Base-by-base conservation (phyloP, 1,140 invertebrate genomes). In the Cyrtorhinus lividipennis region DNA sequence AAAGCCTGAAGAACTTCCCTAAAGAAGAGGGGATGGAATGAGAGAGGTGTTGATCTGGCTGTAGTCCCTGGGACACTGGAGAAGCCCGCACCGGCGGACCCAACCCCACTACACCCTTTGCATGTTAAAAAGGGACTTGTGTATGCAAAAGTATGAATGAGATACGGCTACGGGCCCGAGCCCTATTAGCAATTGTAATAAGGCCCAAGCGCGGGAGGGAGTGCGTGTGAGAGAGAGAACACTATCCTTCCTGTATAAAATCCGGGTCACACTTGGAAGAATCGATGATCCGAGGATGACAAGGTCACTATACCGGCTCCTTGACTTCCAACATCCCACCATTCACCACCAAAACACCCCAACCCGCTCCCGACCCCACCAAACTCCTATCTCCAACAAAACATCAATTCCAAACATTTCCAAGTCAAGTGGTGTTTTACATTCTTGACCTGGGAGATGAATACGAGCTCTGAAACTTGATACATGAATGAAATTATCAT, bases 81-180 rank as follows among this genome's bases (percentile, higher is more conserved):
- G 44, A 38, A 38, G 48, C 57, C 59, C 56, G 58, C 56, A 53
- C 58, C 57, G 44, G 24, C 64, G 46, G 59, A 23, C 61, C 56
- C 24, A 24, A 38, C 59, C 59, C 63, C 15, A 62, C 58, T 64
- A 69, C 68, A 65, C 64, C 64, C 66, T 69, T 69, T 68, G 68
- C 68, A 69, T 69, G 68, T 69, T 69, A 69, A 69, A 69, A 69
- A 69, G 68, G 67, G 68, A 69, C 67, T 67, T 69, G 66, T 67
- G 66, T 67, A 68, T 67, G 66, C 66, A 67, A 69, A 69, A 69
- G 68, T 68, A 69, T 69, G 68, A 69, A 69, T 69, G 68, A 67
- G 65, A 68, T 68, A 64, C 67, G 61, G 62, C 61, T 25, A 24
- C 53, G 58, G 63, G 56, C 56, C 15, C 48, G 18, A 22, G 64